Percentiles rank a stretch among this genome's conserved stretches.
Conservation (phyloP, 2,797 vertebrate genomes). For the Psittacula derbiana region DNA sequence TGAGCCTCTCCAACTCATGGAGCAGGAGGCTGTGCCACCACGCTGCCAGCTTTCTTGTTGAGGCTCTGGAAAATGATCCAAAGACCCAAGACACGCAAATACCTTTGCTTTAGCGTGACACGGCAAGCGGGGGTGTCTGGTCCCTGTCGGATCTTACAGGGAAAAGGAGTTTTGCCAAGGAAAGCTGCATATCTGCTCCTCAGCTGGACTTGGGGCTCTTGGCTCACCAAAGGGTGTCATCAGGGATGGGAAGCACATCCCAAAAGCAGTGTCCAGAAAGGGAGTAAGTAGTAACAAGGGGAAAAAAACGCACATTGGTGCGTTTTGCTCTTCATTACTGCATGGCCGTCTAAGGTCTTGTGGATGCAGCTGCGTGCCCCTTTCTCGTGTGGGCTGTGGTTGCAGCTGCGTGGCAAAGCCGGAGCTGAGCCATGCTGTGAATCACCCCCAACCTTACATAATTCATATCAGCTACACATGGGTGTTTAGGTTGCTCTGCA, state of each 20-base stretch:
- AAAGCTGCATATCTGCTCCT: rapidly evolving
- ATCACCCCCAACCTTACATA: neutral
- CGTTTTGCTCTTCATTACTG: neutral
- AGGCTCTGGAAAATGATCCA: neutral
- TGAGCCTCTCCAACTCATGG: neutral
- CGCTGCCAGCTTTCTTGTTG: neutral
- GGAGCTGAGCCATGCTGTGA: neutral
- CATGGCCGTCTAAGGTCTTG: neutral
- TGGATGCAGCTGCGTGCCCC: neutral
- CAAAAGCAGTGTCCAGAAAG: neutral
- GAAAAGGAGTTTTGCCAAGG: neutral
- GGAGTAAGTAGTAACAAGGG: rapidly evolving
- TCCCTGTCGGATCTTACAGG: neutral
- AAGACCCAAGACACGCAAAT: neutral
- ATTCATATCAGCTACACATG: neutral
- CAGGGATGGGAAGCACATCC: neutral
- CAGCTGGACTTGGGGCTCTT: neutral
- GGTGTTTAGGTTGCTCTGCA: constrained; percentile 21
- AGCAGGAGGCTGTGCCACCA: neutral
- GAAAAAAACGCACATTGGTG: rapidly evolving
- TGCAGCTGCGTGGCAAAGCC: neutral
- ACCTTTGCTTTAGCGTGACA: neutral
- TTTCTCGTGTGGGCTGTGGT: neutral
- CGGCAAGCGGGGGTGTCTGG: neutral
- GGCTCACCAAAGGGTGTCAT: rapidly evolving